Evolutionary conservation across 2,113 vertebrate genomes (phyloP).

Genomic region (Machaerirhynchus nigripectus): DNA sequence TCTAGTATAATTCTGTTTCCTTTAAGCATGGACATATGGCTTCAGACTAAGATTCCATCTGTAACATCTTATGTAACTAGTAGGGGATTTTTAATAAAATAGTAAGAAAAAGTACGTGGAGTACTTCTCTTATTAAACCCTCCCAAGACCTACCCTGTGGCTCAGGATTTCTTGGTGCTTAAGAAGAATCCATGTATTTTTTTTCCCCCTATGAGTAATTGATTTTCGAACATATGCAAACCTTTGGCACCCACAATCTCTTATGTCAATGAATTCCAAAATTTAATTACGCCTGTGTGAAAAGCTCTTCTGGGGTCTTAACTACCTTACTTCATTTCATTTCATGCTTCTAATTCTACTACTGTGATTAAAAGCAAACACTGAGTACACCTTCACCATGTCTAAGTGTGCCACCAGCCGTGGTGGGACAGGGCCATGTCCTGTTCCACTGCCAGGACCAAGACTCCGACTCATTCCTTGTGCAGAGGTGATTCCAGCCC

Average conservation of each 20-base stretch:
- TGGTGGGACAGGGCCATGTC: not conserved
- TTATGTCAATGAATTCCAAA: not conserved
- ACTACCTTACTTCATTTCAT: not conserved
- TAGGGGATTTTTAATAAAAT: not conserved
- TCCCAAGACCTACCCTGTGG: not conserved
- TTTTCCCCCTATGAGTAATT: not conserved
- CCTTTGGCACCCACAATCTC: not conserved
- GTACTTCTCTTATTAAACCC: not conserved
- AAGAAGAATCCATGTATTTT: not conserved
- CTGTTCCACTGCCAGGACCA: not conserved
- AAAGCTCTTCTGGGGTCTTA: not conserved
- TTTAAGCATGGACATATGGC: not conserved
- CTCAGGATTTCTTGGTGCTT: not conserved
- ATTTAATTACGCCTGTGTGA: not conserved
- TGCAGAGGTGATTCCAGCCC: not conserved
- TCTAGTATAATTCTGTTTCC: not conserved
- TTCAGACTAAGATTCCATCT: not conserved
- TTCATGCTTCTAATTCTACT: not conserved
- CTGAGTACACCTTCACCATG: not conserved
- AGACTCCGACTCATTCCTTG: not conserved
- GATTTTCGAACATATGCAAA: not conserved
- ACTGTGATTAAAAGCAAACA: not conserved
- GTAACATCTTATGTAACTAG: not conserved
- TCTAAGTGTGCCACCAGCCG: not conserved
- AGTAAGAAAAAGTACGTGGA: not conserved